Evolutionary conservation across 2,888 invertebrate genomes (phyloP), one percentile per base, ranked within the genome.

Genomic region (Tetranychus piercei): DNA sequence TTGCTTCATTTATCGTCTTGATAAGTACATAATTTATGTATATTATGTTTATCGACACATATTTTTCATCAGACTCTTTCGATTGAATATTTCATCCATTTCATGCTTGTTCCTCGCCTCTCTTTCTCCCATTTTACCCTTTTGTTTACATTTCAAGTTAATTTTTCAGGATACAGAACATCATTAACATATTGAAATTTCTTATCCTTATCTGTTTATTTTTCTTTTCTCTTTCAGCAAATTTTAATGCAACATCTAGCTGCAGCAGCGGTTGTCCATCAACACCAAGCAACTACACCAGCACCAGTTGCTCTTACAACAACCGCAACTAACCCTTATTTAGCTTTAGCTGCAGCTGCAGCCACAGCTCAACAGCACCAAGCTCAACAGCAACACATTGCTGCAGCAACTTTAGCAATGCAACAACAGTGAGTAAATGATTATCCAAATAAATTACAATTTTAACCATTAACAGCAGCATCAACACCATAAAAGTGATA

Each of bases 311-410:
- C 72, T 20, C 72, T 71, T n/a, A 44, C 44, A 0, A 23, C 72
- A 11, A 9, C 72, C 20, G n/a, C 72, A 22, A 34, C 72, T n/a
- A n/a, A 69, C n/a, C 69, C 69, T 18, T 69, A 69, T 69, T 69
- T 69, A 22, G 69, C 69, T 69, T 69, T 69, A 23, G 69, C 69
- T 22, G 55, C 55, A 15, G 55, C 55, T 15, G 55, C 55, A 55
- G 55, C 6, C 55, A 1, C 55, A 55, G 34, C 20, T 23, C n/a
- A 74, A 69, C 69, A 22, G 20, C 18, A 23, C 22, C 23, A 44
- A 69, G 69, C n/a, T 44, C 75, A 76, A 22, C 76, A 76, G 22
- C 76, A 76, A 71, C 76, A 75, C 45, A 65, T 72, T 22, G 65
- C 64, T 9, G 44, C 71, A 70, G 71, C 73, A 1, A 73, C 73